phyloP scores from a whole-genome alignment of 2,113 vertebrate genomes.

The Mesembrinibis cayennensis region DNA sequence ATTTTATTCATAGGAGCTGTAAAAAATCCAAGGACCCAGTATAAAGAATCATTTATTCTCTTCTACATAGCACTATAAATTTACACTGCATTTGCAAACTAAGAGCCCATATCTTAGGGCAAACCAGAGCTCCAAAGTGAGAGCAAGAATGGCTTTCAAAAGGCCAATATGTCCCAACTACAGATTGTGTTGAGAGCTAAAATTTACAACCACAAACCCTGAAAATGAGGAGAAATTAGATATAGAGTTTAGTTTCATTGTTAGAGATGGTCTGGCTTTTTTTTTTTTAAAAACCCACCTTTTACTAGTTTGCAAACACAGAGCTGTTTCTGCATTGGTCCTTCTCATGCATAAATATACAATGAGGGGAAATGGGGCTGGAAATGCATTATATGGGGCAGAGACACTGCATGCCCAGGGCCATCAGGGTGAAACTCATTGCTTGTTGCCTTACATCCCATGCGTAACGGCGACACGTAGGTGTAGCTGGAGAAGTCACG shows the following conservation, averaged over 20 bases:
- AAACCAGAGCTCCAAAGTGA: slow-evolving; percentile 38
- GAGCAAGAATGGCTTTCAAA: slow-evolving; percentile 25
- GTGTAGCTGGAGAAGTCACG: not conserved
- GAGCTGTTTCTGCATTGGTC: not conserved
- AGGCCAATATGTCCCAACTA: slow-evolving; percentile 40
- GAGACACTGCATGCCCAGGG: not conserved
- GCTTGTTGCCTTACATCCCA: not conserved
- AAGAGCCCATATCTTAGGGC: slow-evolving; percentile 52
- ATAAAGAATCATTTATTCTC: slow-evolving; percentile 67
- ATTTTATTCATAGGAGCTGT: slow-evolving; percentile 65
- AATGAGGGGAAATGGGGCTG: not conserved
- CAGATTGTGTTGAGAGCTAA: not conserved
- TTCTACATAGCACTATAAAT: slow-evolving; percentile 54
- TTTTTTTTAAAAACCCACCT: not conserved
- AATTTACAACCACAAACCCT: slow-evolving; percentile 17
- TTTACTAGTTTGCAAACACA: not conserved
- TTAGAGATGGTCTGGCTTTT: not conserved
- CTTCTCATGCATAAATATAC: not conserved
- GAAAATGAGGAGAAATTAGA: not conserved
- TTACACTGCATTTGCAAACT: slow-evolving; percentile 60
- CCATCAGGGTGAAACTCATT: not conserved
- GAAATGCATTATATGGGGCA: not conserved
- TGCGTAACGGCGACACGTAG: rapidly evolving
- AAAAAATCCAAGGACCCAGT: slow-evolving; percentile 36
- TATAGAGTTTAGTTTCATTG: not conserved